Evolutionary conservation across 2,113 vertebrate species (phyloP), one percentile per base, ranked within the genome.

Genomic region (Bothrops jararaca): DNA sequence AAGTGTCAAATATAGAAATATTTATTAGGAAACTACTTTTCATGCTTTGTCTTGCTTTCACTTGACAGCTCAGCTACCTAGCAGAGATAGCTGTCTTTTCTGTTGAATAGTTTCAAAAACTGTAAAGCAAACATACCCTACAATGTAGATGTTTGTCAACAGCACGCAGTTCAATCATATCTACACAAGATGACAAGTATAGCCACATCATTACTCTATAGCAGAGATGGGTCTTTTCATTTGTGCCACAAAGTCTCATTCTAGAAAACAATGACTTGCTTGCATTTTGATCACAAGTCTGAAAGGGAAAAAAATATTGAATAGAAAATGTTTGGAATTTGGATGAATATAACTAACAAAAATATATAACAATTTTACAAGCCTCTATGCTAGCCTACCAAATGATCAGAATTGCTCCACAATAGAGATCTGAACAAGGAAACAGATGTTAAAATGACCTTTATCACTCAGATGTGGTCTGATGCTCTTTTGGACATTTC

Each of bases 31-130:
- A 93, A 29, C 7, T 93, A 94, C 87, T 29, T 94, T 94, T 94
- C 80, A 53, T 91, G 1, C 22, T 20, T 86, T 50, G n/a, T 88
- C 87, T 54, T 64, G 85, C 29, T 39, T 90, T 92, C 34, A 24
- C 22, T 94, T 93, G 57, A 93, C 29, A 80, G 92, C 89, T 94
- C 29, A 93, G 42, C 92, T 95, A 94, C 74, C 92, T 95, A 69
- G 91, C 89, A 60, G 23, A 93, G 85, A 95, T 94, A 94, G 13
- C 85, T 88, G 80, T 12, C 94, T 29, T 39, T 94, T 89, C 86
- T 54, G 42, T 15, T 52, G 91, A 95, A 92, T 91, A 85, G 11
- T 92, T 94, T 13, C 86, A 93, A 39, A 69, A 86, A 74, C 23
- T 93, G 6, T 74, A 88, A 12, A 89, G 60, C 48, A 91, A 93